These are phyloP conservation scores for Trachythela sp. DNA, from an alignment of 64 coral and sea anemone genomes.

Conservation along the genomic window DNA sequence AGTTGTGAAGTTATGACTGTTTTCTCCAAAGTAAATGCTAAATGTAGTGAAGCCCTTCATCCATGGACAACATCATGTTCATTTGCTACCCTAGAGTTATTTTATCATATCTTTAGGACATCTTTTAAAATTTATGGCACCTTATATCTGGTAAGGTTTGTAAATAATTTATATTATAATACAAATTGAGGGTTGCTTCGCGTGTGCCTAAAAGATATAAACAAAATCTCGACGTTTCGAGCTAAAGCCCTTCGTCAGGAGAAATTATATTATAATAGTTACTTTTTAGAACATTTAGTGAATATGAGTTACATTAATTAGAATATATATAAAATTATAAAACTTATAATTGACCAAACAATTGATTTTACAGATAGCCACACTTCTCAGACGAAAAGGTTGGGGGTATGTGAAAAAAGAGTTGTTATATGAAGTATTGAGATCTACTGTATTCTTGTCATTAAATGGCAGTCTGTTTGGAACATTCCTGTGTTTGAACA, in stretches of 20 bases:
- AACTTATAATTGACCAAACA: background rate
- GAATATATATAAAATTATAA: background rate
- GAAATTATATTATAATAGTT: background rate
- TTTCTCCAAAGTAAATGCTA: background rate
- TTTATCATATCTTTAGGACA: background rate
- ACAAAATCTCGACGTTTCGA: no score
- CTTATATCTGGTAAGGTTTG: background rate
- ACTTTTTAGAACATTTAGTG: no score
- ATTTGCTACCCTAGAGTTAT: background rate
- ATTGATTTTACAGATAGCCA: background rate
- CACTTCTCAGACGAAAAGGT: background rate
- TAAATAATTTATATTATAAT: background rate
- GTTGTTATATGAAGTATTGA: background rate
- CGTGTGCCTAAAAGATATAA: no score
- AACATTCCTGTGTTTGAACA: background rate
- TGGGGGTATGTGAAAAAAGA: background rate
- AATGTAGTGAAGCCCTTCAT: background rate
- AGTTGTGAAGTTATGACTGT: background rate
- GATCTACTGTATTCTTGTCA: background rate
- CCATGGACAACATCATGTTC: background rate
- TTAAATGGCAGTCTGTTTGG: background rate
- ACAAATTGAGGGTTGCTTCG: no score
- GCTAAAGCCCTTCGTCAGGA: no score
- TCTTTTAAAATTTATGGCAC: background rate
- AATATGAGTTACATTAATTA: no score